Conservation (phyloP, 2,888 invertebrate species). For the Lasius platythorax region DNA sequence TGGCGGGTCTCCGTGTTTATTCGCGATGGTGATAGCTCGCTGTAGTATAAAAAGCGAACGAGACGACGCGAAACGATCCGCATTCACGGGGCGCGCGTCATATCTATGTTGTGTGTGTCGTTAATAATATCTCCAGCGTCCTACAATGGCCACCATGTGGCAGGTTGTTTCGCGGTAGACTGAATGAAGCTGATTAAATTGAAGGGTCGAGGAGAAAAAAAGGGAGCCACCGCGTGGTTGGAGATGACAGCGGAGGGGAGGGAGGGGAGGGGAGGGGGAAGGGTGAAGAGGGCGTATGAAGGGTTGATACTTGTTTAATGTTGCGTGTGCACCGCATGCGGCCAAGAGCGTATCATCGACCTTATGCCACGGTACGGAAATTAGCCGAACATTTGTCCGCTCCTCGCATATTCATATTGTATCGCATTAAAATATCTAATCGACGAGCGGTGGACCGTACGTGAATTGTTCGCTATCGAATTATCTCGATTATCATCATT, state of each 20-base stretch:
- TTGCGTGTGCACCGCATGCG: slow-evolving; percentile 60
- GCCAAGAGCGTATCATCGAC: slow-evolving; percentile 54
- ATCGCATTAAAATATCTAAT: slow-evolving; percentile 24
- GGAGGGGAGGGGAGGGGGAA: too few relatives aligned
- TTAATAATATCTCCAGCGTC: slow-evolving; percentile 74
- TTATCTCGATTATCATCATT: background rate
- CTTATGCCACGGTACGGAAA: slow-evolving; percentile 59
- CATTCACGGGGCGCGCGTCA: background rate
- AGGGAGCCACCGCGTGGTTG: slow-evolving; percentile 42
- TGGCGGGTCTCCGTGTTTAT: slow-evolving; percentile 71
- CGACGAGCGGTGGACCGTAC: background rate
- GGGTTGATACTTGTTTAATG: slow-evolving; percentile 78
- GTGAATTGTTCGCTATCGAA: background rate
- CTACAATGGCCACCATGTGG: slow-evolving; percentile 81
- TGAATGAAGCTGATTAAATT: slow-evolving; percentile 83
- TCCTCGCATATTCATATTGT: slow-evolving; percentile 18
- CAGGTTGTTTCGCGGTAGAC: slow-evolving; percentile 82
- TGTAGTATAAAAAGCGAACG: slow-evolving; percentile 43
- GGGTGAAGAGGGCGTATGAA: slow-evolving; percentile 67
- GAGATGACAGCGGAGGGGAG: too few relatives aligned
- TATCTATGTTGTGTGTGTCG: slow-evolving; percentile 54
- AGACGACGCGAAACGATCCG: slow-evolving; percentile 64
- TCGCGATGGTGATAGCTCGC: slow-evolving; percentile 68
- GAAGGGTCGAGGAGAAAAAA: slow-evolving; percentile 74
- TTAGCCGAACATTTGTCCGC: slow-evolving; percentile 56